A percentile compares a stretch with the other conserved stretches of the same genome.
Conservation (phyloP, 1,140 invertebrate genomes). For the Meloidogyne exigua region DNA sequence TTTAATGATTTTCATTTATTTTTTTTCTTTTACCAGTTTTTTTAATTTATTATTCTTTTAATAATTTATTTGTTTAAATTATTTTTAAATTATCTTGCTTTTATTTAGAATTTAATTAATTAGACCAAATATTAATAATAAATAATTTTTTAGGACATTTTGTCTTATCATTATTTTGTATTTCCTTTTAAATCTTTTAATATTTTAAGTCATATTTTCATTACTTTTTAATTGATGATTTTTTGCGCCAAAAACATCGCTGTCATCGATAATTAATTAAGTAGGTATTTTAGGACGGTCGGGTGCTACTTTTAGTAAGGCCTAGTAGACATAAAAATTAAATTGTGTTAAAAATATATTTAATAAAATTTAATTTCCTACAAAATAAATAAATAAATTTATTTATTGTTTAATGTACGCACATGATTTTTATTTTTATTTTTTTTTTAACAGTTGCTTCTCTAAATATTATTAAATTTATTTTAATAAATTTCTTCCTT, state of each 20-base stretch:
- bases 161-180: too few species aligned
- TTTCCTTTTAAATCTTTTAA: neutral
- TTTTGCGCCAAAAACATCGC: neutral
- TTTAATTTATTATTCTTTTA: too few species aligned
- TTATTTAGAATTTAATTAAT: too few species aligned
- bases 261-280: slow-evolving; percentile 5
- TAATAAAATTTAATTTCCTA: neutral
- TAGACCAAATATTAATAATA: too few species aligned
- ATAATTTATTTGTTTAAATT: too few species aligned
- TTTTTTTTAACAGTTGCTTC: neutral
- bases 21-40: too few species aligned
- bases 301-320: neutral
- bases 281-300: neutral
- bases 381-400: neutral
- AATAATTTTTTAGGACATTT: too few species aligned
- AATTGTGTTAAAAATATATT: neutral
- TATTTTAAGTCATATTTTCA: neutral
- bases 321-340: neutral
- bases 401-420: neutral
- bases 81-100: too few species aligned
- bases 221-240: neutral
- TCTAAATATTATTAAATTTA: neutral
- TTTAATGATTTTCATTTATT: too few species aligned
- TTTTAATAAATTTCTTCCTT: neutral
- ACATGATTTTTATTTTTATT: neutral